Evolutionary conservation across 1,140 invertebrate species (phyloP).

Genomic region (Phymorhynchus buccinoides): DNA sequence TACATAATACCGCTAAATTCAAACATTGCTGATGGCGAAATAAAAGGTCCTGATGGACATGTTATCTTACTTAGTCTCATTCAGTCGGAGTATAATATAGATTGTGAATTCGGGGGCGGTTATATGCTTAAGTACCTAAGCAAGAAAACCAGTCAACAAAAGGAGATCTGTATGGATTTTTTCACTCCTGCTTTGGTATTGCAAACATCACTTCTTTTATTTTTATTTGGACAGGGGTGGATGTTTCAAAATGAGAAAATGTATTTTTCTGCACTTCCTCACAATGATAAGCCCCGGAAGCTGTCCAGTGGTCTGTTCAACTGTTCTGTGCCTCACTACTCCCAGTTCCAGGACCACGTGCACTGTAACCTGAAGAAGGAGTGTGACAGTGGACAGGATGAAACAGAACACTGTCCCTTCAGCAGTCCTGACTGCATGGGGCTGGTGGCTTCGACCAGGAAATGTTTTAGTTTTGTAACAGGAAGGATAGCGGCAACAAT

Average conservation of each 20-base stretch:
- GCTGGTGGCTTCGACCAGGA: neutral
- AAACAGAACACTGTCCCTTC: slow-evolving; percentile 21
- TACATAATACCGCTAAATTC: neutral
- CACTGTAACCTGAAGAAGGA: slow-evolving; percentile 22
- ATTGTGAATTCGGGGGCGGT: too few relatives aligned
- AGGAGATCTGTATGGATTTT: neutral
- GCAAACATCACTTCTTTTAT: neutral
- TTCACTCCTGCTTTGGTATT: neutral
- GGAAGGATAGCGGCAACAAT: neutral
- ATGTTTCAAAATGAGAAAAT: neutral
- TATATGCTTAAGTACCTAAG: too few relatives aligned
- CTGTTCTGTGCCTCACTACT: neutral
- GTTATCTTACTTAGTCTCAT: neutral
- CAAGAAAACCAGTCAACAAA: neutral
- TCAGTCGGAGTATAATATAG: neutral
- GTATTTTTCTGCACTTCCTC: neutral
- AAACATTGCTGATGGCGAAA: neutral
- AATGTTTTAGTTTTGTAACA: neutral
- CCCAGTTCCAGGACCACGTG: neutral
- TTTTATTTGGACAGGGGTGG: neutral
- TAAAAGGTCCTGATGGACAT: neutral
- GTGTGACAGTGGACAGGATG: neutral
- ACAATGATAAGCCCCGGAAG: neutral
- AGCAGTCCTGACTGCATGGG: slow-evolving; percentile 4
- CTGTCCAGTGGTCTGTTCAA: neutral